Evolutionary conservation across 2,113 vertebrate species (phyloP).

Genomic region (Scytalopus superciliaris): DNA sequence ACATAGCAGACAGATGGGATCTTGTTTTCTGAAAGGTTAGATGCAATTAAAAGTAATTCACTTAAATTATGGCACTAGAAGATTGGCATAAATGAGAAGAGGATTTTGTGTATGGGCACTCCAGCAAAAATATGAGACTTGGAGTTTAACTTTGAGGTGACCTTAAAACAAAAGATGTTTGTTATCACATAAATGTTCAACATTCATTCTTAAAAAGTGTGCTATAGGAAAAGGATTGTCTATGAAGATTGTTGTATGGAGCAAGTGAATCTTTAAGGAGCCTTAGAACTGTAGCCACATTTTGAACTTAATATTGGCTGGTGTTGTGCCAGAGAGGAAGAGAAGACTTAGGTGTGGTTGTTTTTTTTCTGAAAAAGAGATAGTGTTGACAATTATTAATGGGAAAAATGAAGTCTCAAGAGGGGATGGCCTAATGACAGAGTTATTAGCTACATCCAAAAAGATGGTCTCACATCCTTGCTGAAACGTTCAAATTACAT

Average conservation of each 20-base stretch:
- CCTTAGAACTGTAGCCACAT: not conserved
- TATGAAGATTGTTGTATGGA: not conserved
- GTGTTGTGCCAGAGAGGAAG: not conserved
- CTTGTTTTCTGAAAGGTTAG: not conserved
- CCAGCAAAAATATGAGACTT: not conserved
- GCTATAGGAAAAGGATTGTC: not conserved
- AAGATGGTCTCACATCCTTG: conserved; percentile 29
- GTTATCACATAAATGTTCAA: not conserved
- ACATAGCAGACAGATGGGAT: not conserved
- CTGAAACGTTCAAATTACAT: not conserved
- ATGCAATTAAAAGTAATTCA: conserved; percentile 26
- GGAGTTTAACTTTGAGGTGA: not conserved
- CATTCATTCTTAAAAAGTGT: not conserved
- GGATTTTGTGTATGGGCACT: not conserved
- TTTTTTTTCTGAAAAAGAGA: conserved; percentile 43
- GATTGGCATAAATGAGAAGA: not conserved
- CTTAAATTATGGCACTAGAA: not conserved
- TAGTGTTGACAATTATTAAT: conserved; percentile 59
- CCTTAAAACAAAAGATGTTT: not conserved
- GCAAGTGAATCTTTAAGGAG: not conserved
- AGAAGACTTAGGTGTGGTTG: conserved; percentile 25
- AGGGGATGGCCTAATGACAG: conserved; percentile 38
- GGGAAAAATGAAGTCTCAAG: conserved; percentile 28
- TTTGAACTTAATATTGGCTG: not conserved
- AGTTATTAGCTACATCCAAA: conserved; percentile 18